Evolutionary conservation across 1,140 invertebrate genomes (phyloP).

Genomic region (Steinernema feltiae): DNA sequence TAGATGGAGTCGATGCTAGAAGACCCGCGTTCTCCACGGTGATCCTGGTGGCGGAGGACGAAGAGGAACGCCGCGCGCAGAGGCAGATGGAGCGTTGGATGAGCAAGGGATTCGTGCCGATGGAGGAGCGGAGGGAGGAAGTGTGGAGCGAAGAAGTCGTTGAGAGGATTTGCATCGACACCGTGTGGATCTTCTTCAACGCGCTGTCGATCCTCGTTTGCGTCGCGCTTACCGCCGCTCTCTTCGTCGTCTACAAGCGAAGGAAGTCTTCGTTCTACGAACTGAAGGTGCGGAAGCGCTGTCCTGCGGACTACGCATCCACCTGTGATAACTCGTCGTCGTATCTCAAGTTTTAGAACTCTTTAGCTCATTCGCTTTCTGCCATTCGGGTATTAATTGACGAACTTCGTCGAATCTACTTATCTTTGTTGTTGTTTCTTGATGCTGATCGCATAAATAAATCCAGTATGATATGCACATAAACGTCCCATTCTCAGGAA

Average conservation of each 20-base stretch:
- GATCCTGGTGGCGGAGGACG: slow-evolving; percentile 28
- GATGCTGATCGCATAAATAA: not conserved
- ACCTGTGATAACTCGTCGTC: not conserved
- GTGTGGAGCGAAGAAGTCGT: not conserved
- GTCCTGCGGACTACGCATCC: slow-evolving; percentile 3
- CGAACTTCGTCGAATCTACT: not conserved
- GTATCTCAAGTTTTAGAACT: not conserved
- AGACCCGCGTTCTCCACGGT: slow-evolving; percentile 29
- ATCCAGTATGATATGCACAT: no score
- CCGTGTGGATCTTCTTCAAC: not conserved
- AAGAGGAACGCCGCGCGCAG: slow-evolving; percentile 28
- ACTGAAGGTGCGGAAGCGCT: not conserved
- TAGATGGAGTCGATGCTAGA: slow-evolving; percentile 13
- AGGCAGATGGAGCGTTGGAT: slow-evolving; percentile 31
- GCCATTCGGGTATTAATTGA: not conserved
- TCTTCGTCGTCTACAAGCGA: not conserved
- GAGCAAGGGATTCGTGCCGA: not conserved
- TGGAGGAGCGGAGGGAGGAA: not conserved
- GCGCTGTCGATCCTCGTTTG: not conserved
- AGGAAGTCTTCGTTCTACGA: not conserved
- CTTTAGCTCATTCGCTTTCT: not conserved
- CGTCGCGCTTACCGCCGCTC: not conserved
- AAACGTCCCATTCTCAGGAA: no score
- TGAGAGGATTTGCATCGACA: not conserved
- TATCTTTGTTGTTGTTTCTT: not conserved